Evolutionary conservation across 2,113 vertebrate genomes (phyloP).

Genomic region (Empidonax alnorum): DNA sequence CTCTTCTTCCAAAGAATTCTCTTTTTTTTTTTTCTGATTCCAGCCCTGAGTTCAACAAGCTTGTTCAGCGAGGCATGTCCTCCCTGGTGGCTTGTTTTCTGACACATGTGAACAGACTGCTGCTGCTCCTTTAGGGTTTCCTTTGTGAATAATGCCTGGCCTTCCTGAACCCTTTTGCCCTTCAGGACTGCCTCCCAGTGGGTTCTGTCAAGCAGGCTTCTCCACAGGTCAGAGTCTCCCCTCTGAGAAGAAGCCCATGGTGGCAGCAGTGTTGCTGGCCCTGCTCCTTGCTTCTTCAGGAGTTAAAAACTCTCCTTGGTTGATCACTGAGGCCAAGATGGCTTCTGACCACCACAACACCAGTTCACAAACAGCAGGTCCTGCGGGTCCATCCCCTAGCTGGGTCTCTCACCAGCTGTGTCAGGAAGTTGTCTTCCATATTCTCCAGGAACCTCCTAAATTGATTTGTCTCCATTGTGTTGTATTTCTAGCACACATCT

Average conservation of each 20-base stretch:
- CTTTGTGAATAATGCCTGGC: too few species aligned
- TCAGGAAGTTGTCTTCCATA: not conserved
- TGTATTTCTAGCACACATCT: not conserved
- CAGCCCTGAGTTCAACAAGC: not conserved
- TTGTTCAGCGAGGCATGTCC: too few species aligned
- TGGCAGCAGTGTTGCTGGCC: too few species aligned
- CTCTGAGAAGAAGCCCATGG: not conserved
- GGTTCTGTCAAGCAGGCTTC: not conserved
- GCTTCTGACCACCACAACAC: not conserved
- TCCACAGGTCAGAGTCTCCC: too few species aligned
- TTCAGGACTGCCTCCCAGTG: not conserved
- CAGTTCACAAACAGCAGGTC: not conserved
- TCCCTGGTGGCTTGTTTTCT: too few species aligned
- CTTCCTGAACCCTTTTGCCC: too few species aligned
- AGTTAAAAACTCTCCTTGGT: not conserved
- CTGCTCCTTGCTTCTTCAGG: not conserved
- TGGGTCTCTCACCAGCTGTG: not conserved
- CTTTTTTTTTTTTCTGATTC: not conserved
- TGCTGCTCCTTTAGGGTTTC: too few species aligned
- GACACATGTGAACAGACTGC: too few species aligned
- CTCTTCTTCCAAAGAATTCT: not conserved
- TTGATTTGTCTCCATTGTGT: not conserved
- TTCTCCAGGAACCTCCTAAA: not conserved
- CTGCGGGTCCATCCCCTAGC: not conserved
- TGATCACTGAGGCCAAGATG: too few species aligned